Evolutionary conservation across 1,140 invertebrate species (phyloP), one percentile per base, ranked within the genome.

Genomic region (Philopotamus ludificatus): DNA sequence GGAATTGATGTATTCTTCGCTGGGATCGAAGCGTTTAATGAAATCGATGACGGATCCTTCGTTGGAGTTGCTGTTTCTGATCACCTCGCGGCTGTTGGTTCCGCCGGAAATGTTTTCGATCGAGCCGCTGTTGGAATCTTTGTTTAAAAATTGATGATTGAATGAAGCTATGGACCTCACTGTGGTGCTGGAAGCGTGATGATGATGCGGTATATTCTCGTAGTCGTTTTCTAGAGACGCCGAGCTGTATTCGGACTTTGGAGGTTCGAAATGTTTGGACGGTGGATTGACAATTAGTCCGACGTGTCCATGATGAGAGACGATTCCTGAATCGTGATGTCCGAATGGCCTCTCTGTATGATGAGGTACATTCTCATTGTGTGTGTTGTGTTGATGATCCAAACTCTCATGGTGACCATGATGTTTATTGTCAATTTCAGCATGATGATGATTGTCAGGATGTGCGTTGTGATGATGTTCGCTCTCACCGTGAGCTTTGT

Each of bases 11-110:
- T 15, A 10, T n/a, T 47, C 58, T 54, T 66, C 63, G 51, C 76
- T 78, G 0, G 79, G 77, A 42, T 80, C 76, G 55, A 81, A 81
- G 1, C 78, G 74, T 63, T 79, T 80, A 28, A 81, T 79, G 66
- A 81, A 80, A 15, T 76, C 75, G 16, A 73, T 72, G 0, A 79
- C 74, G 1, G 76, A 70, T 49, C 77, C 76, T 65, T 68, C 66
- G 8, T 68, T 39, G 12, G 4, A 4, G 28, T 12, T 34, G 4
- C 4, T 4, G 12, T 34, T 34, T 34, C 4, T 7, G 4, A 7
- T 4, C 4, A 12, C 34, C 42, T 57, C 54, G 39, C n/a, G n/a
- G 12, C 28, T 12, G 28, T 12, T 34, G 4, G 28, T 4, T 7
- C 28, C 28, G 28, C 28, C 12, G 12, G 12, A 34, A 34, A n/a